phyloP scores from a whole-genome alignment of 2,888 invertebrate species.

The Esperia sulphurella region DNA sequence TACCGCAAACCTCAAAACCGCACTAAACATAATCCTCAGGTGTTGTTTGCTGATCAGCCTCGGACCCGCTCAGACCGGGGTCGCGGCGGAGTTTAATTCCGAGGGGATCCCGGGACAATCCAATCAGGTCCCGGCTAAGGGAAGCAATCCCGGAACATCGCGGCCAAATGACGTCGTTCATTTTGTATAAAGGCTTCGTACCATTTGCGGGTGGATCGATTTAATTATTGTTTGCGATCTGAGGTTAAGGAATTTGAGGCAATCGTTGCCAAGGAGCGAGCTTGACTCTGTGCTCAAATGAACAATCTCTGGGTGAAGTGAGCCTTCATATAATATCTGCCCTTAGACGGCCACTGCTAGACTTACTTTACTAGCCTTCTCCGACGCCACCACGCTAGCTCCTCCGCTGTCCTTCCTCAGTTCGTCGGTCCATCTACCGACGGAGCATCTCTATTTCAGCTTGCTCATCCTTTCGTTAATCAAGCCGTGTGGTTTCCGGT shows the following conservation, averaged over 20 bases:
- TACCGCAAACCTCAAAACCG: slow-evolving; percentile 9
- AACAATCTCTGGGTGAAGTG: background rate
- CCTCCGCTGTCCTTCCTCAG: too few relatives aligned
- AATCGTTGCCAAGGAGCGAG: background rate
- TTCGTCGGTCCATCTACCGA: too few relatives aligned
- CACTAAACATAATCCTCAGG: slow-evolving; percentile 22
- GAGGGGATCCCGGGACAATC: slow-evolving; percentile 28
- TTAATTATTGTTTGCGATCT: slow-evolving; percentile 45
- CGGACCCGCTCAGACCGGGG: slow-evolving; percentile 5
- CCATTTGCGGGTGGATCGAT: slow-evolving; percentile 31
- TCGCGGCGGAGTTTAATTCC: slow-evolving; percentile 20
- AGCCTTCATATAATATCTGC: too few relatives aligned
- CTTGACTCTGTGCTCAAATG: background rate
- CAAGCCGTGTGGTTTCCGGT: too few relatives aligned
- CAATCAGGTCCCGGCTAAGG: slow-evolving; percentile 30
- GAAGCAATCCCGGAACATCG: slow-evolving; percentile 19
- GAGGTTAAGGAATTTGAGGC: slow-evolving; percentile 6
- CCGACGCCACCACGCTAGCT: too few relatives aligned
- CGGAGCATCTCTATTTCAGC: too few relatives aligned
- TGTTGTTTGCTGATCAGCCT: slow-evolving; percentile 18
- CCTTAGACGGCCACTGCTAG: too few relatives aligned
- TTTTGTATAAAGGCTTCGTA: slow-evolving; percentile 7
- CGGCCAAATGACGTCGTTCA: slow-evolving; percentile 21
- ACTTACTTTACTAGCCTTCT: too few relatives aligned
- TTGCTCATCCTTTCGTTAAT: too few relatives aligned